A percentile compares a stretch with the other conserved stretches of the same genome.
These are phyloP conservation scores for Conomelus anceps DNA, from an alignment of 2,888 invertebrate species.

Conservation along the genomic window DNA sequence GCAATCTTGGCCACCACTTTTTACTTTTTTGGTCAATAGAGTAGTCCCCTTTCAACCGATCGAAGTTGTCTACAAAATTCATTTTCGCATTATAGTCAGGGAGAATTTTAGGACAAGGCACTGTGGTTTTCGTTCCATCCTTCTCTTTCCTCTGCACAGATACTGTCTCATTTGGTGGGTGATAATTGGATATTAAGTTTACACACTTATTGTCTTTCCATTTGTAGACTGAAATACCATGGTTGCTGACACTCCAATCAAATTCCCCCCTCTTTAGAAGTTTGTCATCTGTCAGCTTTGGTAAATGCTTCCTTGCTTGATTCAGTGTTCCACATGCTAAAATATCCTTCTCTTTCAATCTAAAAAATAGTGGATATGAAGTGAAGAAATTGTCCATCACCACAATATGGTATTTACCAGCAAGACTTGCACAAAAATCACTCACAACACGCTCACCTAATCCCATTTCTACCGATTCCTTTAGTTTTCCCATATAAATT, in stretches of 20 bases:
- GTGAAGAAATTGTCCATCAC: slow-evolving; percentile 7
- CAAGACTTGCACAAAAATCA: not conserved
- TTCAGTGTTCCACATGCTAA: not conserved
- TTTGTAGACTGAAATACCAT: not conserved
- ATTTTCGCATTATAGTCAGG: slow-evolving; percentile 17
- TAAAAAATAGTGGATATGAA: not conserved
- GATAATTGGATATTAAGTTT: not conserved
- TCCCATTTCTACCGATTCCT: not conserved
- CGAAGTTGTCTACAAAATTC: slow-evolving; percentile 23
- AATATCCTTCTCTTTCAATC: slow-evolving; percentile 1
- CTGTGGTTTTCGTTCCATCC: slow-evolving; percentile 6
- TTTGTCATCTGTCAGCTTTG: not conserved
- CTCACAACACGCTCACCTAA: not conserved
- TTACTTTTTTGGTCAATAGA: slow-evolving; percentile 14
- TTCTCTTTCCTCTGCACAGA: slow-evolving; percentile 15
- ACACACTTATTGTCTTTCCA: slow-evolving; percentile 11
- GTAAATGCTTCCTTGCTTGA: not conserved
- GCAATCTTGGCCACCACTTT: slow-evolving; percentile 14
- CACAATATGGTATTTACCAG: not conserved
- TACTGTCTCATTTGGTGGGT: not conserved
- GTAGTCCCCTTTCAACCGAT: slow-evolving; percentile 20
- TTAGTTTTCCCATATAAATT: not conserved
- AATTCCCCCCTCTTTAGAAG: not conserved
- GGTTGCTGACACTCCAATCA: not conserved
- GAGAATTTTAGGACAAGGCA: slow-evolving; percentile 2